Base-by-base conservation (phyloP, 2,113 vertebrate genomes). In the Canis aureus region DNA sequence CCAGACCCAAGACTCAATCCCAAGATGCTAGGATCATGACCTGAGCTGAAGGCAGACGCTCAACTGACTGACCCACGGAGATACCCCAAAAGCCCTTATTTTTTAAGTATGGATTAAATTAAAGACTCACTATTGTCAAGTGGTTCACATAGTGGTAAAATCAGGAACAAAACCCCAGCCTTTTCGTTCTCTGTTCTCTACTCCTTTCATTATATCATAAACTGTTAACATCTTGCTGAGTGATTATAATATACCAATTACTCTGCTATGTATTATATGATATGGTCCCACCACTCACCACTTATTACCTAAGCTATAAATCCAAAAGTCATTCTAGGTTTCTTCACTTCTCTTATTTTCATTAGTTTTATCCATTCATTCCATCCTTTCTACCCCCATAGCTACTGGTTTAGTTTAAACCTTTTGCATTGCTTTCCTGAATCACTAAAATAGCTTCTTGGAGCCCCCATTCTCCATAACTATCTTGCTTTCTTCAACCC, bases 31-130 rank as follows among this genome's bases (percentile, higher is more conserved):
- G 17, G n/a, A 35, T 35, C 67, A 35, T 35, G 67, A 71, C 19
- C 19, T 71, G n/a, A 71, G 19, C n/a, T 71, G 35, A 71, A 71
- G n/a, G 17, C 19, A 11, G n/a, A 71, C n/a, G 17, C 19, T 71
- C 20, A 71, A 35, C 60, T 23, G 20, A 64, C 69, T 71, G n/a
- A 71, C 17, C 15, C n/a, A 64, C 8, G n/a, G 17, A 71, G n/a
- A n/a, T 19, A 22, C n/a, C 9, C n/a, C n/a, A 80, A 92, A 85
- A 22, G 3, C 8, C 15, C 35, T 96, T n/a, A 79, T 74, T 87
- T 93, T 83, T 88, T 43, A 84, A 94, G 91, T 27, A 49, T 74
- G 59, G 13, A n/a, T 80, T 80, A 88, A 87, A 74, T 8, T 67
- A 27, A 95, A 87, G 22, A 17, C 19, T 95, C 79, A 59, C 11